Conservation (phyloP, 2,113 vertebrate genomes). For the Elanus axillaris region DNA sequence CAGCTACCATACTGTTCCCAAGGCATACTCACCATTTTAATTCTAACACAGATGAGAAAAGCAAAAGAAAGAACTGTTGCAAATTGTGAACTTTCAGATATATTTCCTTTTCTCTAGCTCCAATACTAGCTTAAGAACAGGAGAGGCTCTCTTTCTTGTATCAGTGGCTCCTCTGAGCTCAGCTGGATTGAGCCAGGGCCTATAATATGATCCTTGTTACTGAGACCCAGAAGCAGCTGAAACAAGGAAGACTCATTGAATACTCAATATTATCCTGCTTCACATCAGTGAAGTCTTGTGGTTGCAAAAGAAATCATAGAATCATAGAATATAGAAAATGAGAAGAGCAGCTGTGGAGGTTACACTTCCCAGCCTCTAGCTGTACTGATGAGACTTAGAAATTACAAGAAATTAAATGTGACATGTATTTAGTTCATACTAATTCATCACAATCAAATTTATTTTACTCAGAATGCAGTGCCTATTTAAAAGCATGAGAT, state of each 20-base stretch:
- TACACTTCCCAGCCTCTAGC: neutral
- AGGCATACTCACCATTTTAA: neutral
- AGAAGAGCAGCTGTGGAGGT: neutral
- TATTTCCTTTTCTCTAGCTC: neutral
- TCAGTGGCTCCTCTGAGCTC: neutral
- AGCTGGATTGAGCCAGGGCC: neutral
- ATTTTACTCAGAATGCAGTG: neutral
- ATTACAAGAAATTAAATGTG: neutral
- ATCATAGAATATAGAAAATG: neutral
- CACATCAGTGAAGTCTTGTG: neutral
- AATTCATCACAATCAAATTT: neutral
- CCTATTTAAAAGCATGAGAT: neutral
- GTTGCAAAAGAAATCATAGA: neutral
- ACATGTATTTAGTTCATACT: neutral
- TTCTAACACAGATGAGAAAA: neutral
- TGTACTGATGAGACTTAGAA: neutral
- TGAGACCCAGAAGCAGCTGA: neutral
- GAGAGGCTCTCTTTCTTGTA: neutral
- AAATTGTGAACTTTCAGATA: neutral
- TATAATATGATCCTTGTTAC: neutral
- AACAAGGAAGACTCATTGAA: neutral
- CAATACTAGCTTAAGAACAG: neutral
- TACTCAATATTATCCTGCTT: neutral
- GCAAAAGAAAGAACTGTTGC: neutral
- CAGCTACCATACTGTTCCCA: neutral